phyloP scores from a whole-genome alignment of 2,888 invertebrate genomes.

The Watsonalla cultraria region DNA sequence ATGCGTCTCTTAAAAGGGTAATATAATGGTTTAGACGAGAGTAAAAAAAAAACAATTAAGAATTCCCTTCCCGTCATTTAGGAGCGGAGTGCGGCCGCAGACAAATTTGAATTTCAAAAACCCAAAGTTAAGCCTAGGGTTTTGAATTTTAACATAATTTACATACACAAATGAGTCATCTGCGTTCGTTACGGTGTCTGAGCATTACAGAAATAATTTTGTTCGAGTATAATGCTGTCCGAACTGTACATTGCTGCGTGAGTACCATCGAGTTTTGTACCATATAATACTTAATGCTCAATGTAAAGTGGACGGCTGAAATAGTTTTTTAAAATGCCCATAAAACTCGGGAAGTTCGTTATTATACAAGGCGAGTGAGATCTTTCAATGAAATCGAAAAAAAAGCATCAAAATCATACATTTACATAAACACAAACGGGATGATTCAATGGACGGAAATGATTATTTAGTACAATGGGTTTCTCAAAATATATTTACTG shows the following conservation, averaged over 20 bases:
- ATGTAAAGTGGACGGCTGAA: conserved; percentile 10
- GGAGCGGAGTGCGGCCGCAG: conserved; percentile 19
- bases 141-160: conserved; percentile 47
- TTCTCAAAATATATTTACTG: conserved; percentile 43
- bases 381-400: conserved; percentile 48
- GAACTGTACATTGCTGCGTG: conserved; percentile 8
- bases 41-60: conserved; percentile 34
- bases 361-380: conserved; percentile 37
- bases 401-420: conserved; percentile 28
- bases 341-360: conserved; percentile 26
- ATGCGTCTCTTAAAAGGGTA: neutral
- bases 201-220: conserved; percentile 7
- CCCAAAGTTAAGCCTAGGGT: conserved; percentile 42
- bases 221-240: neutral
- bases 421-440: conserved; percentile 39
- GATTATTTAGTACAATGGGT: conserved; percentile 56
- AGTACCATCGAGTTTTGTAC: neutral
- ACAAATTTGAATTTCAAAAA: conserved; percentile 44
- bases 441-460: conserved; percentile 66
- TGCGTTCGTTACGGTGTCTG: conserved; percentile 41
- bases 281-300: neutral
- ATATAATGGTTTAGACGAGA: neutral
- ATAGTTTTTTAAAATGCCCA: conserved; percentile 12
- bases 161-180: conserved; percentile 56
- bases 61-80: conserved; percentile 30